These are phyloP conservation scores for Carposina sasakii DNA, from an alignment of 1,140 invertebrate genomes.

Conservation along the genomic window DNA sequence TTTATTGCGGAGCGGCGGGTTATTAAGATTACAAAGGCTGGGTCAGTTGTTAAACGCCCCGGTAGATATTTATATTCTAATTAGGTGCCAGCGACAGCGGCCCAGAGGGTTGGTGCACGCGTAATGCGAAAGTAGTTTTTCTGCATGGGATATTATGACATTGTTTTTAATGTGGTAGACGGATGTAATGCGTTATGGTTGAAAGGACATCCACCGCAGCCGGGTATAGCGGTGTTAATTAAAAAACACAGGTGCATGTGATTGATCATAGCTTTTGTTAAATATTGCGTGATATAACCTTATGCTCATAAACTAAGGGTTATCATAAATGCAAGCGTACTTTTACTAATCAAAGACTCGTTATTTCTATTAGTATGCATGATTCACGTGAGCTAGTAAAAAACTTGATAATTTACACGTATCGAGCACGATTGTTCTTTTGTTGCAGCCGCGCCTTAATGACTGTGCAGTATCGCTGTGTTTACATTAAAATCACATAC, in stretches of 20 bases:
- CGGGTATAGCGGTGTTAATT: not conserved
- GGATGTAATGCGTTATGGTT: slow-evolving; percentile 22
- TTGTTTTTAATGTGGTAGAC: slow-evolving; percentile 30
- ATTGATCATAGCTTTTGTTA: slow-evolving; percentile 1
- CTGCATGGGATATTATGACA: slow-evolving; percentile 37
- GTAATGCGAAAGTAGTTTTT: slow-evolving; percentile 45
- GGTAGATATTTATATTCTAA: slow-evolving; percentile 63
- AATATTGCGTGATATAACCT: too few species aligned
- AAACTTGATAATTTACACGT: too few species aligned
- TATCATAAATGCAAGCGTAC: too few species aligned
- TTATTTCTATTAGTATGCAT: too few species aligned
- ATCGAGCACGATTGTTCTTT: too few species aligned
- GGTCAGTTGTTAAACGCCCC: slow-evolving; percentile 52
- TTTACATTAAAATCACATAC: too few species aligned
- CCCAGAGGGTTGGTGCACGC: slow-evolving; percentile 51
- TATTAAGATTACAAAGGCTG: slow-evolving; percentile 50
- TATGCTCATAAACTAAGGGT: too few species aligned
- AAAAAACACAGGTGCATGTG: not conserved
- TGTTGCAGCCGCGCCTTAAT: too few species aligned
- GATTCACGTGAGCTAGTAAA: too few species aligned
- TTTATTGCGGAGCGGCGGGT: slow-evolving; percentile 31
- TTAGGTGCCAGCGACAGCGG: slow-evolving; percentile 52
- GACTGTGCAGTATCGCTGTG: too few species aligned
- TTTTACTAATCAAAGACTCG: too few species aligned
- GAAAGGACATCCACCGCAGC: slow-evolving; percentile 16